Percentiles rank a stretch among this genome's conserved stretches.
Evolutionary conservation across 2,888 invertebrate species (phyloP).

Genomic region (Stictocephala bisonia): DNA sequence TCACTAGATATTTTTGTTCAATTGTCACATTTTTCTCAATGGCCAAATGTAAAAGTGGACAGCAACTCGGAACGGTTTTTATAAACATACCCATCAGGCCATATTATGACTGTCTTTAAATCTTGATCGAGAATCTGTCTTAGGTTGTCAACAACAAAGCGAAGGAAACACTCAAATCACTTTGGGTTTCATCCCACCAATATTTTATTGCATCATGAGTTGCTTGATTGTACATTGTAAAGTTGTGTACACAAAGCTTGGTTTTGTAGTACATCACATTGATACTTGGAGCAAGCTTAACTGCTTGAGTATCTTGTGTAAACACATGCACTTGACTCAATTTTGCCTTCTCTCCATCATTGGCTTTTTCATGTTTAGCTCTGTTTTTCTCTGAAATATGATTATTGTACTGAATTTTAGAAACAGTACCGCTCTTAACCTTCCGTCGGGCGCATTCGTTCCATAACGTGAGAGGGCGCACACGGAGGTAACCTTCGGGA

Average conservation of each 20-base stretch:
- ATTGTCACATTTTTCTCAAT: constrained; percentile 24
- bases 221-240: constrained; percentile 42
- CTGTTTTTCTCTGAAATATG: constrained; percentile 40
- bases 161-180: constrained; percentile 42
- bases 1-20: constrained; percentile 11
- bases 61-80: constrained; percentile 32
- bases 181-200: constrained; percentile 39
- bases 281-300: constrained; percentile 39
- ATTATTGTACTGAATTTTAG: constrained; percentile 33
- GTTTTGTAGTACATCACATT: constrained; percentile 43
- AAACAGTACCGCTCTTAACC: neutral
- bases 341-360: constrained; percentile 43
- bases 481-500: too few relatives aligned
- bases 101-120: constrained; percentile 41
- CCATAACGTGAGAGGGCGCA: too few relatives aligned
- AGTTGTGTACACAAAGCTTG: constrained; percentile 36
- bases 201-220: constrained; percentile 33
- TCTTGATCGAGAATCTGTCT: constrained; percentile 18
- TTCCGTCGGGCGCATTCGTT: too few relatives aligned
- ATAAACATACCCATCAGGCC: constrained; percentile 38
- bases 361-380: constrained; percentile 46
- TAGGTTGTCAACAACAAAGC: constrained; percentile 40
- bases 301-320: constrained; percentile 33
- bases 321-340: constrained; percentile 23
- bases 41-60: constrained; percentile 38